Evolutionary conservation across 2,888 invertebrate genomes (phyloP).

Genomic region (Euclidia mi): DNA sequence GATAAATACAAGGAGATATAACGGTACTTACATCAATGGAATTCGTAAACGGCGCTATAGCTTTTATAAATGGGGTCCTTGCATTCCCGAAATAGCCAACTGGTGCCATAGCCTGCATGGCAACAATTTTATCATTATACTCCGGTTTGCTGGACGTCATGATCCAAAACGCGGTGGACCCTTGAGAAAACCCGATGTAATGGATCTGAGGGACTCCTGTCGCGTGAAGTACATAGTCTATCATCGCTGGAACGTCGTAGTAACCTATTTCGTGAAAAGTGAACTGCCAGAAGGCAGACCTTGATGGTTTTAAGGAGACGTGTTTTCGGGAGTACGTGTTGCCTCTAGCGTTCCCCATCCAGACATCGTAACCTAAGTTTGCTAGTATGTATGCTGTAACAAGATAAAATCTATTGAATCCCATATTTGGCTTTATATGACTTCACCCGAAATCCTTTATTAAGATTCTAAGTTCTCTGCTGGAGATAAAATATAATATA

Average conservation of each 20-base stretch:
- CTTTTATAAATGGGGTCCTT: too few relatives aligned
- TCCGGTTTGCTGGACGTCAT: constrained; percentile 22
- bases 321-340: constrained; percentile 35
- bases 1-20: too few relatives aligned
- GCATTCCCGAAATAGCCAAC: too few relatives aligned
- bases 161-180: constrained; percentile 18
- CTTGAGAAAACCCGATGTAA: constrained; percentile 32
- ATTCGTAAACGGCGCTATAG: too few relatives aligned
- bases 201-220: constrained; percentile 18
- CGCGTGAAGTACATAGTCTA: constrained; percentile 25
- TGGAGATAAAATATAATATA: too few relatives aligned
- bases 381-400: constrained; percentile 79
- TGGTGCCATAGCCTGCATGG: constrained; percentile 29
- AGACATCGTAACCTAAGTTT: constrained; percentile 27
- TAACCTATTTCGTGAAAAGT: constrained; percentile 35
- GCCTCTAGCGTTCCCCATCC: constrained; percentile 36
- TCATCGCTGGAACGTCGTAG: constrained; percentile 25
- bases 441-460: too few relatives aligned
- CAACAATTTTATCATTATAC: constrained; percentile 31
- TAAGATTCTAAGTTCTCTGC: too few relatives aligned
- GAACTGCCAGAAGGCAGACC: constrained; percentile 30
- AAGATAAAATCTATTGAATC: too few relatives aligned
- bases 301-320: constrained; percentile 17
- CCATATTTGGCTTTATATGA: too few relatives aligned
- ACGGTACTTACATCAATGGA: too few relatives aligned